Evolutionary conservation across 2,113 vertebrate species (phyloP).

Genomic region (Nansenia antarctica): DNA sequence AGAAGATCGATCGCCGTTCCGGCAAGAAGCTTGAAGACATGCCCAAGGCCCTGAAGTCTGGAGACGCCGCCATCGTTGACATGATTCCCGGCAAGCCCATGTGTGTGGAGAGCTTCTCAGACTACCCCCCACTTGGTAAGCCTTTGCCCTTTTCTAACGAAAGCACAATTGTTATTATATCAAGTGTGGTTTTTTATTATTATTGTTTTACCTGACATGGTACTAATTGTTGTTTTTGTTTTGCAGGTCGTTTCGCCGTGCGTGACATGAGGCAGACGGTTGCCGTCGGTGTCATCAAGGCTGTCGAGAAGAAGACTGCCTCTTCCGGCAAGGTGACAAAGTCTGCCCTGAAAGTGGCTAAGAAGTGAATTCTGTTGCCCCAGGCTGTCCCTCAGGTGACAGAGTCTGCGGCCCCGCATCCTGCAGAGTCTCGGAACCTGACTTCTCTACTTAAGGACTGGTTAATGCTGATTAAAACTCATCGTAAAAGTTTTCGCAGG

Average conservation of each 20-base stretch:
- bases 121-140: constrained; percentile 78
- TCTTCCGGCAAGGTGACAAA: constrained; percentile 74
- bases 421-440: constrained; percentile 66
- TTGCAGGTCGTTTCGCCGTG: constrained; percentile 80
- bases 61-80: constrained; percentile 78
- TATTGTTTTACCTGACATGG: background rate
- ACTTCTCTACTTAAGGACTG: constrained; percentile 82
- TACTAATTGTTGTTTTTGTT: background rate
- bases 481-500: constrained; percentile 85
- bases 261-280: constrained; percentile 85
- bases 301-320: constrained; percentile 67
- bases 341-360: constrained; percentile 75
- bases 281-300: constrained; percentile 81
- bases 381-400: constrained; percentile 47
- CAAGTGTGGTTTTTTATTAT: background rate
- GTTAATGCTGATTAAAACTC: constrained; percentile 85
- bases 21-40: constrained; percentile 81
- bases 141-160: background rate
- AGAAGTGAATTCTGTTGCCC: constrained; percentile 71
- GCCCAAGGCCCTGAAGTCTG: constrained; percentile 79
- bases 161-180: background rate
- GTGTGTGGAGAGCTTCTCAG: constrained; percentile 80
- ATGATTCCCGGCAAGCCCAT: constrained; percentile 78
- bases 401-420: constrained; percentile 51
- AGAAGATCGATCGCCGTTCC: constrained; percentile 83